phyloP scores from a whole-genome alignment of 37 sponge, comb jelly and placozoan genomes.

The Halisarca cf. caerulea region DNA sequence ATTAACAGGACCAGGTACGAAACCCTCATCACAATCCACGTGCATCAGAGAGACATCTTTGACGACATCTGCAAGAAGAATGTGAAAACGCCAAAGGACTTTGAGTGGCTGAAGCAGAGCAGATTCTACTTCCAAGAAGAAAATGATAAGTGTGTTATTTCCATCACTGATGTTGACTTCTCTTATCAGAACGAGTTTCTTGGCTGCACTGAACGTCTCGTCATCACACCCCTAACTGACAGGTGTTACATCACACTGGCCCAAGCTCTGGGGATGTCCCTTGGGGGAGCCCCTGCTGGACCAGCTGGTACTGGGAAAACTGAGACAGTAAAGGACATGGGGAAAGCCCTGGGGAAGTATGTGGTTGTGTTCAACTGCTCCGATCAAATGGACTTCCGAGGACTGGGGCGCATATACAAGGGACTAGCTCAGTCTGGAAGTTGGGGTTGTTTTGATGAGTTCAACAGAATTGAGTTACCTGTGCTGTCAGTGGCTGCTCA shows the following conservation, averaged over 20 bases:
- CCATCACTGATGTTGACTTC: constrained; percentile 97
- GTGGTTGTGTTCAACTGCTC: constrained; percentile 99
- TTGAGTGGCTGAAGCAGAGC: constrained; percentile 99
- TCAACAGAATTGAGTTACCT: constrained; percentile 98
- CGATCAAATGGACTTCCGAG: constrained; percentile 99
- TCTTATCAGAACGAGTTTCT: constrained; percentile 98
- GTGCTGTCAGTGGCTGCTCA: constrained; percentile 99
- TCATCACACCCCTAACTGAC: constrained; percentile 98
- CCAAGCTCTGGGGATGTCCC: constrained; percentile 96
- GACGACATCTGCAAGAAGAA: constrained; percentile 71
- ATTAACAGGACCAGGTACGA: constrained; percentile 88
- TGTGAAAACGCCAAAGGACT: constrained; percentile 83
- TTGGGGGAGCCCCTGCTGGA: constrained; percentile 98
- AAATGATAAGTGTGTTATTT: constrained; percentile 75
- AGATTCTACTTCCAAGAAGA: constrained; percentile 98
- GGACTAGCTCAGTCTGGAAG: constrained; percentile 98
- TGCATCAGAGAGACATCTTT: constrained; percentile 99
- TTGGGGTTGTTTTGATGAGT: constrained; percentile 99
- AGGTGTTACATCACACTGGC: constrained; percentile 98
- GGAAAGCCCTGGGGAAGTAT: constrained; percentile 94
- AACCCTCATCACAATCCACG: constrained; percentile 98
- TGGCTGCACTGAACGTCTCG: constrained; percentile 97
- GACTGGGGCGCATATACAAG: constrained; percentile 98
- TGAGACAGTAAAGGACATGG: constrained; percentile 98
- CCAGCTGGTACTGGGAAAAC: constrained; percentile 96